Evolutionary conservation across 92 coral and sea anemone genomes (phyloP).

Genomic region (Bergia puertoricense): DNA sequence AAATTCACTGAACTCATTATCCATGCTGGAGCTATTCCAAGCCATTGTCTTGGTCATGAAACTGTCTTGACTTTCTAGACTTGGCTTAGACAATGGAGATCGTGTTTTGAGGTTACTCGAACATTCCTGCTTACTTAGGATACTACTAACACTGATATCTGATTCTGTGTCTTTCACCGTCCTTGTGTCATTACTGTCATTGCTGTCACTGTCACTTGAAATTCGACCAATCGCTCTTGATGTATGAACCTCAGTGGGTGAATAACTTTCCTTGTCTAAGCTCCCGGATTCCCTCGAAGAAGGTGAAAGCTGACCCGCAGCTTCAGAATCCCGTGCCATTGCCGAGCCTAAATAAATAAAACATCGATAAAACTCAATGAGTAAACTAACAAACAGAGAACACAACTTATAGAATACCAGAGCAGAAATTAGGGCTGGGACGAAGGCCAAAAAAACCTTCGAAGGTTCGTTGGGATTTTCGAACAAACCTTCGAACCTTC

Average conservation of each 20-base stretch:
- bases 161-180: conserved; percentile 34
- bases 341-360: conserved; percentile 63
- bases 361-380: background rate
- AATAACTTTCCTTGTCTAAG: conserved; percentile 10
- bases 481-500: too few relatives aligned
- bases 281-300: conserved; percentile 36
- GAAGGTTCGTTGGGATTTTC: too few relatives aligned
- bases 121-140: conserved; percentile 41
- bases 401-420: too few relatives aligned
- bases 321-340: conserved; percentile 61
- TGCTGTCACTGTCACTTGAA: conserved; percentile 44
- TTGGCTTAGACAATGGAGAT: conserved; percentile 49
- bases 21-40: conserved; percentile 77
- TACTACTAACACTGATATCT: conserved; percentile 51
- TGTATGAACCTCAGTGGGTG: background rate
- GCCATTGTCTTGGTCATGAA: conserved; percentile 65
- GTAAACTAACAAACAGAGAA: background rate
- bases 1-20: conserved; percentile 55
- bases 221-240: conserved; percentile 15
- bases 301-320: conserved; percentile 69
- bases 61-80: conserved; percentile 27
- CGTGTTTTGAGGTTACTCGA: conserved; percentile 51
- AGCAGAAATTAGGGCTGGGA: too few relatives aligned
- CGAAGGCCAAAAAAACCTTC: too few relatives aligned
- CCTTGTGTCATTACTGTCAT: conserved; percentile 49